These are phyloP conservation scores for Spondyliosoma cantharus DNA, from an alignment of 2,797 vertebrate genomes.

Conservation along the genomic window DNA sequence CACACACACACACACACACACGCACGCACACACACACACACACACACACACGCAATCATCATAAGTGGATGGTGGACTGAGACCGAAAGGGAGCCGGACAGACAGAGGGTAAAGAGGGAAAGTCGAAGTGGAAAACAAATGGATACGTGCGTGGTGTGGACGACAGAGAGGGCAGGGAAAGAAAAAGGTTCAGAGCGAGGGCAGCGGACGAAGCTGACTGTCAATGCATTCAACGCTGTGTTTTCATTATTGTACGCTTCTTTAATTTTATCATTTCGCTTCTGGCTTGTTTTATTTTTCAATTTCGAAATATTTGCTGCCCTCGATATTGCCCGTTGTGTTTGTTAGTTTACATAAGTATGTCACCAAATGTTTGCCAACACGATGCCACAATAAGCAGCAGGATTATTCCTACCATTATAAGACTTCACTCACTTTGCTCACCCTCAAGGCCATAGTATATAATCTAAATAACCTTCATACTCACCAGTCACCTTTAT, in stretches of 20 bases:
- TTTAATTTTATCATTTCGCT: background rate
- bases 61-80: conserved; percentile 42
- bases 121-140: conserved; percentile 8
- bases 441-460: too few species aligned
- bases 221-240: background rate
- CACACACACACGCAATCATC: conserved; percentile 16
- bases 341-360: too few species aligned
- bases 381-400: too few species aligned
- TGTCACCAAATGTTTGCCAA: too few species aligned
- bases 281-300: background rate
- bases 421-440: background rate
- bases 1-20: conserved; percentile 23
- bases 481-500: background rate
- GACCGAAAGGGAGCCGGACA: conserved; percentile 21
- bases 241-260: background rate
- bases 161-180: background rate
- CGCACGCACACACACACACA: conserved; percentile 28
- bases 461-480: background rate
- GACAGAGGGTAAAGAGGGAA: conserved; percentile 18
- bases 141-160: background rate
- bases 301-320: background rate
- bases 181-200: background rate
- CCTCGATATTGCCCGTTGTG: too few species aligned
- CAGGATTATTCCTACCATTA: too few species aligned
- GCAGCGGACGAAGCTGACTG: background rate